Percentiles rank a stretch among this genome's conserved stretches.
phyloP scores from a whole-genome alignment of 2,797 vertebrate genomes.

The Coreius guichenoti region DNA sequence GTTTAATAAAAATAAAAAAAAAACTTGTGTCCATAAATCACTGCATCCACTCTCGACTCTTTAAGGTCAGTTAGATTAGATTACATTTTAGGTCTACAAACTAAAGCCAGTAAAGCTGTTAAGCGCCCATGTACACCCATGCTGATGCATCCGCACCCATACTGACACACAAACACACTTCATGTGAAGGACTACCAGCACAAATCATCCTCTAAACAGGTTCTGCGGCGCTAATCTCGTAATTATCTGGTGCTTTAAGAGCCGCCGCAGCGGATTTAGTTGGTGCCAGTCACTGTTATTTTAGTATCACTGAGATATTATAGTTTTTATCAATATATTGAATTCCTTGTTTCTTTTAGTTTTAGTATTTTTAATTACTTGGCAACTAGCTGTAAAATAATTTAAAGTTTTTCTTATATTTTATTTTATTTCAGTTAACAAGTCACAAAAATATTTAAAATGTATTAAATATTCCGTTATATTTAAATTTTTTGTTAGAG shows the following conservation, averaged over 20 bases:
- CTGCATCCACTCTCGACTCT: not conserved
- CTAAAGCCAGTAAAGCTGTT: not conserved
- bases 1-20: not conserved
- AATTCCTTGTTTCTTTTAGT: not conserved
- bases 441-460: not conserved
- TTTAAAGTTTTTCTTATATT: too few relatives aligned
- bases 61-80: not conserved
- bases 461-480: not conserved
- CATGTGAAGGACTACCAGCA: not conserved
- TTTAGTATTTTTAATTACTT: not conserved
- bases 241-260: not conserved
- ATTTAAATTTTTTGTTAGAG: not conserved
- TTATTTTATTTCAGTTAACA: not conserved
- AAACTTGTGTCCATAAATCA: not conserved
- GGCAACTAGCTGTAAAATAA: not conserved
- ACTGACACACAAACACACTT: conserved; percentile 4
- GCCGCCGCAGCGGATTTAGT: not conserved
- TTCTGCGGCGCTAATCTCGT: not conserved
- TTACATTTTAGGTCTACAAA: not conserved
- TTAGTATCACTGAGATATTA: not conserved
- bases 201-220: not conserved
- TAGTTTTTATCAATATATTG: not conserved
- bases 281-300: not conserved
- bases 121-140: not conserved
- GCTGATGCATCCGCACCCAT: not conserved